Evolutionary conservation across 2,888 invertebrate genomes (phyloP), one percentile per base, ranked within the genome.

Genomic region (Rhagonycha lutea): DNA sequence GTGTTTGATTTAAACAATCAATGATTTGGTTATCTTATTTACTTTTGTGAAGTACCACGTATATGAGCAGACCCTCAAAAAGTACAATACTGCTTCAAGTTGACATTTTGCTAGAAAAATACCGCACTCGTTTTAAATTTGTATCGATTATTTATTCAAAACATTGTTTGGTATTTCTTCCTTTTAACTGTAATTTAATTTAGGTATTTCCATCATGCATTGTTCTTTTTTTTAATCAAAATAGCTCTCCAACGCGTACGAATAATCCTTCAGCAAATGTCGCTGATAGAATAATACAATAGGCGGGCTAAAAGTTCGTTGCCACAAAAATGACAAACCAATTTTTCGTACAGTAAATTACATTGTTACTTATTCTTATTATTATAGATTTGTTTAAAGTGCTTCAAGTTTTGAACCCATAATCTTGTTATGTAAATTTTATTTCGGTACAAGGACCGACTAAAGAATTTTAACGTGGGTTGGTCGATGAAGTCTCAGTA

Each of bases 401-500:
- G 63, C 24, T 65, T 65, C 63, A 65, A 65, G 63, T 65, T 65
- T 65, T 65, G 24, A 65, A 61, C 70, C 70, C 68, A 29, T 71
- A 29, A 72, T 72, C 75, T 75, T 62, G 75, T 75, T 75, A 75
- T 75, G 75, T 69, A 69, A 75, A 75, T 75, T 75, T 70, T 61
- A 47, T 61, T 47, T 62, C 72, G 60, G 75, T 75, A 69, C 75
- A 75, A 75, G 67, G 72, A 75, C 75, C 74, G 65, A 62, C 14
- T 47, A 62, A 72, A 75, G 72, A 75, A 75, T 75, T 69, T 74
- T 75, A 14, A 62, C 62, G 75, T 75, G 75, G 72, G 75, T 60
- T 61, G 72, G 29, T 29, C 63, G 63, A 72, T 69, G 71, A 75
- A 63, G 71, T 75, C 32, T 71, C 71, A 65, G 23, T 63, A 63